These are phyloP conservation scores for Acanthornis magna DNA, from an alignment of 2,797 vertebrate genomes.

Conservation along the genomic window DNA sequence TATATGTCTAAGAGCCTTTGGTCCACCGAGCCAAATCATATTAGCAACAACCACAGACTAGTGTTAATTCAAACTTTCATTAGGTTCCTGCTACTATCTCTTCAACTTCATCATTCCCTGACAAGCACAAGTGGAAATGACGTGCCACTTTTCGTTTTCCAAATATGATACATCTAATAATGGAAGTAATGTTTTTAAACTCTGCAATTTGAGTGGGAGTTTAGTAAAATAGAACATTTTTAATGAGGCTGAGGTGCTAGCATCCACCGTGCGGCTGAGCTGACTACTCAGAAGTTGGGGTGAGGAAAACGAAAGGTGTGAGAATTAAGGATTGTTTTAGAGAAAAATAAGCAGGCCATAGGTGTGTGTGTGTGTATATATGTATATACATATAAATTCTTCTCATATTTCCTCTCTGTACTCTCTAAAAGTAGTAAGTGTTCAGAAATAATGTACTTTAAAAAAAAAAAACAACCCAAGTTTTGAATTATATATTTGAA, in stretches of 20 bases:
- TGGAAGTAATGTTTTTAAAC: neutral
- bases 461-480: neutral
- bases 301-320: neutral
- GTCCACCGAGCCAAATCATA: neutral
- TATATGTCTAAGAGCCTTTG: neutral
- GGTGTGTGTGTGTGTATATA: rapidly evolving
- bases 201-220: neutral
- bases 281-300: neutral
- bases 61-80: neutral
- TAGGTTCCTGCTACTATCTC: neutral
- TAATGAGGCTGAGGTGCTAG: neutral
- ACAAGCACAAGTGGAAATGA: constrained; percentile 1
- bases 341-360: neutral
- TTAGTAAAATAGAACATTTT: neutral
- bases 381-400: neutral
- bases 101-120: neutral
- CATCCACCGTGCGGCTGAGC: neutral
- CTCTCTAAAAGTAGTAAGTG: neutral
- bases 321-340: neutral
- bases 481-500: neutral
- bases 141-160: constrained; percentile 4
- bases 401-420: neutral
- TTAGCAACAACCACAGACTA: neutral
- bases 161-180: neutral
- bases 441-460: neutral